Percentiles rank a stretch among this genome's conserved stretches.
These are phyloP conservation scores for Rallus crepitans DNA, from an alignment of 2,797 vertebrate species.

Conservation along the genomic window DNA sequence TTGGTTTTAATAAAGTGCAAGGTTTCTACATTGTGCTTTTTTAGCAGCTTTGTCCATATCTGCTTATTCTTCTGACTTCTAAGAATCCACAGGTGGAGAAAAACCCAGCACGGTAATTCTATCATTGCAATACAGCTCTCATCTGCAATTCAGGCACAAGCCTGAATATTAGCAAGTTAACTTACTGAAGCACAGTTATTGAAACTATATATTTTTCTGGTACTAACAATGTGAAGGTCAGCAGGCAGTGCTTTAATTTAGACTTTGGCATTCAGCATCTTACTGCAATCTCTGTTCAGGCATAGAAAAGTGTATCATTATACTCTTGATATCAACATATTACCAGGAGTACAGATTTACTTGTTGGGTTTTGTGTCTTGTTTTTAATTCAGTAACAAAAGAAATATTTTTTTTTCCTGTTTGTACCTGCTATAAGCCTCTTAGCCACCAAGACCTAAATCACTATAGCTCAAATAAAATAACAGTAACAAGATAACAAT, in stretches of 20 bases:
- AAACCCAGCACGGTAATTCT: not conserved
- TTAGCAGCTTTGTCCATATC: not conserved
- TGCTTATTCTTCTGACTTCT: not conserved
- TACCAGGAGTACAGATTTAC: not conserved
- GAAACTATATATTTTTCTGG: not conserved
- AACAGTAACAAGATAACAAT: not conserved
- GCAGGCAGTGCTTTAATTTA: not conserved
- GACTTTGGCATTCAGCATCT: not conserved
- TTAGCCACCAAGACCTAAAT: not conserved
- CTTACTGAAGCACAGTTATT: not conserved
- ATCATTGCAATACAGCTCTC: not conserved
- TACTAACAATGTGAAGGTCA: not conserved
- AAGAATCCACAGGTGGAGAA: not conserved
- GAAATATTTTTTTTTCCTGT: not conserved
- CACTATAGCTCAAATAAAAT: not conserved
- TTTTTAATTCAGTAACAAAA: not conserved
- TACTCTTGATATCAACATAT: not conserved
- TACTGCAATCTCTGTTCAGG: not conserved
- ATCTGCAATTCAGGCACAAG: not conserved
- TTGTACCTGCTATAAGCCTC: not conserved
- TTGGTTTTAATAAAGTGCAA: not conserved
- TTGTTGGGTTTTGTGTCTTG: accelerated
- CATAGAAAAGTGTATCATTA: not conserved
- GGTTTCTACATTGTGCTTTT: not conserved
- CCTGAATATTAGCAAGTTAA: not conserved